Evolutionary conservation across 2,113 vertebrate species (phyloP).

Genomic region (Mugil cephalus): DNA sequence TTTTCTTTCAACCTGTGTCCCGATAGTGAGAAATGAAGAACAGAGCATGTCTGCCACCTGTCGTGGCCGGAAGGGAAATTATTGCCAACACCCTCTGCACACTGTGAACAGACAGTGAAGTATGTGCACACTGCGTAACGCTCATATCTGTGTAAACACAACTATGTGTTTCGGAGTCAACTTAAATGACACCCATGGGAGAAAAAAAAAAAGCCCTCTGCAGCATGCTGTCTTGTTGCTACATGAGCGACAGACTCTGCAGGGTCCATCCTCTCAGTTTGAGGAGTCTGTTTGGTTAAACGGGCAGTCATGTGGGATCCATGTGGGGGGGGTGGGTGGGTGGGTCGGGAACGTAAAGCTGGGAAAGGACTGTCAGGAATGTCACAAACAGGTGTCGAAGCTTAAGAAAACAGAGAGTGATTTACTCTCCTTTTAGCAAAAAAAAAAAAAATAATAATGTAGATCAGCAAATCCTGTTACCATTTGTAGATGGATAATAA

Average conservation of each 20-base stretch:
- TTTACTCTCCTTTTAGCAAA: background rate
- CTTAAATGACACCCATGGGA: background rate
- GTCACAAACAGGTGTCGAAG: conserved; percentile 64
- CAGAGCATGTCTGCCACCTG: conserved; percentile 42
- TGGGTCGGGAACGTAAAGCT: background rate
- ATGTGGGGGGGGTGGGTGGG: background rate
- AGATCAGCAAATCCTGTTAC: background rate
- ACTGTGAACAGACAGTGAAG: no score
- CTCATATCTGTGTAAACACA: no score
- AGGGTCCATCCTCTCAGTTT: background rate
- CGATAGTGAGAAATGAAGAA: background rate
- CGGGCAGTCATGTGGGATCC: conserved; percentile 25
- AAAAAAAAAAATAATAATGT: no score
- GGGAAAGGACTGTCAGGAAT: conserved; percentile 25
- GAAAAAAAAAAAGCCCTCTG: no score
- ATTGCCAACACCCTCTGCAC: background rate
- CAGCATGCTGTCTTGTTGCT: conserved; percentile 12
- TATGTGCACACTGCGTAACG: no score
- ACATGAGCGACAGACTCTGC: conserved; percentile 20
- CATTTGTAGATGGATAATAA: background rate
- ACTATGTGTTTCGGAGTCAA: background rate
- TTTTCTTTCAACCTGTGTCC: no score
- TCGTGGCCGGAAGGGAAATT: background rate
- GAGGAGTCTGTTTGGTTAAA: conserved; percentile 47
- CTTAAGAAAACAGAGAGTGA: background rate